These are phyloP conservation scores for Oenanthe oenanthe DNA, from an alignment of 2,113 vertebrate genomes.

Conservation along the genomic window DNA sequence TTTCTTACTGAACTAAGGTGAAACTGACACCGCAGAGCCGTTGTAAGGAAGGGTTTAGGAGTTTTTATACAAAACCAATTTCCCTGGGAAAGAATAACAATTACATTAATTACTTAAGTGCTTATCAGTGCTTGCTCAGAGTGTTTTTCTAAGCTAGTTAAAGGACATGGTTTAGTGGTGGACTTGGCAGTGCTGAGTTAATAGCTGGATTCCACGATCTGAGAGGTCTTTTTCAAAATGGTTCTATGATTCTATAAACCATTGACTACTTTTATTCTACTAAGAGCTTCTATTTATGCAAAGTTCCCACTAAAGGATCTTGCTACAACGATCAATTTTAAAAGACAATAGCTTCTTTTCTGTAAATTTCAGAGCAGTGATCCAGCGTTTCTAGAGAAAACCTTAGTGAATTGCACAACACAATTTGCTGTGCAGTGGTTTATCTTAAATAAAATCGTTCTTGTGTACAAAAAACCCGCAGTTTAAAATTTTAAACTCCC, in stretches of 20 bases:
- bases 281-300: not conserved
- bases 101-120: not conserved
- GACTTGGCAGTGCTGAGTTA: not conserved
- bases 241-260: not conserved
- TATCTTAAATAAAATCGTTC: not conserved
- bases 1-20: not conserved
- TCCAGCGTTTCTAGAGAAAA: not conserved
- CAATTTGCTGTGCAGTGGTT: accelerated
- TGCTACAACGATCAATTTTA: not conserved
- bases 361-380: not conserved
- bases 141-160: not conserved
- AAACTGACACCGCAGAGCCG: not conserved
- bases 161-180: not conserved
- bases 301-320: not conserved
- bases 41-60: not conserved
- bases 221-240: not conserved
- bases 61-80: not conserved
- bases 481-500: not conserved
- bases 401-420: not conserved
- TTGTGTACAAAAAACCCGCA: not conserved
- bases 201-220: not conserved
- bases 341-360: not conserved
- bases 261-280: not conserved
- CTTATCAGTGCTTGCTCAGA: not conserved
- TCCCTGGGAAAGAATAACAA: not conserved